Evolutionary conservation across 2,888 invertebrate genomes (phyloP), one percentile per base, ranked within the genome.

Genomic region (Metalampra italica): DNA sequence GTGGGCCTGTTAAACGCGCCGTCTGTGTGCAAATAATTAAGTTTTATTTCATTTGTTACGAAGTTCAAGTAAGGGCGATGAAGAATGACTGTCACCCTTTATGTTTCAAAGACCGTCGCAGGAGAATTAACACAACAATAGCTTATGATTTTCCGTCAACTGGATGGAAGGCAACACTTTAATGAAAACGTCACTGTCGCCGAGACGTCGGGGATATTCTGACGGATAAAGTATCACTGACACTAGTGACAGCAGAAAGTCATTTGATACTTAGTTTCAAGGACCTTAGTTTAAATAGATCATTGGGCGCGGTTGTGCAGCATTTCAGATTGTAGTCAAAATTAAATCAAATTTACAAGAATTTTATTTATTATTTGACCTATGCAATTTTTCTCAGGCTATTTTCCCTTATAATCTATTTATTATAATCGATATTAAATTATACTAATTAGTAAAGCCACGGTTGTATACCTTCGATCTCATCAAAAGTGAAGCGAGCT

Each of bases 181-280:
- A 77, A 78, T 78, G 78, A 75, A 76, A 78, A 78, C 64, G 75
- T 76, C 76, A 69, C 66, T 69, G 71, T 70, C 64, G 64, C 68
- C 57, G 62, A 72, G 63, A 64, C 52, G 62, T 60, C 57, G 54
- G 34, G 55, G 54, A 64, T 60, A 63, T 69, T 65, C 59, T 62
- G 66, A 76, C 75, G 70, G 71, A 65, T 62, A 65, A 71, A 73
- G 65, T 69, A 64, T 62, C 62, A 59, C 60, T 59, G 71, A 71
- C 71, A 68, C 54, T 57, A 59, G 61, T 59, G 71, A 71, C 71
- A 68, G 55, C 58, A 56, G 62, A 69, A 71, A 70, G 71, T 68
- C 70, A 68, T 75, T 14, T 34, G 11, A 29, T 45, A 30, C 14
- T 13, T 29, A 30, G 12, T 8, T n/a, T n/a, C n/a, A n/a, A n/a